phyloP scores from a whole-genome alignment of 2,888 invertebrate genomes.

The Platycnemis pennipes region DNA sequence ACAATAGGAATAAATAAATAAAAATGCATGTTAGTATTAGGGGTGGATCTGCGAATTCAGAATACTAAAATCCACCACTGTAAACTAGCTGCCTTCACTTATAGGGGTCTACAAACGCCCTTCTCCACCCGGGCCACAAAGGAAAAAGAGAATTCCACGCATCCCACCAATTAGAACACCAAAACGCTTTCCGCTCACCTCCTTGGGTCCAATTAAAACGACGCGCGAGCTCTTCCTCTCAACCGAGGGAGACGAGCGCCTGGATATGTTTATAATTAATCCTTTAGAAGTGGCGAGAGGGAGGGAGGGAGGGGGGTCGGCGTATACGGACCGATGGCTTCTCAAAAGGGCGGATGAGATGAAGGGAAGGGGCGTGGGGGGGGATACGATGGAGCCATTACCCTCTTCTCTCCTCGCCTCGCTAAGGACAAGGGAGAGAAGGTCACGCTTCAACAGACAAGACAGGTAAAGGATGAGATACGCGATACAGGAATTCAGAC shows the following conservation, averaged over 20 bases:
- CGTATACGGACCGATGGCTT: not conserved
- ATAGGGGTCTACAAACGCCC: not conserved
- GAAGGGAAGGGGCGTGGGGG: not conserved
- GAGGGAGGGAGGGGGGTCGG: not conserved
- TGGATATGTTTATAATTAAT: constrained; percentile 31
- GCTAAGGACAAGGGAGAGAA: not conserved
- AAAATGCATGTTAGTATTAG: no score
- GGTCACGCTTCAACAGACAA: not conserved
- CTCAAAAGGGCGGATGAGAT: not conserved
- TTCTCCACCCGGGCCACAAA: not conserved
- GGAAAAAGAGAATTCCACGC: not conserved
- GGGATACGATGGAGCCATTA: not conserved
- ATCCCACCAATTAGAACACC: constrained; percentile 46
- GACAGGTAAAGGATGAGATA: not conserved
- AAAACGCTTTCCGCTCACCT: constrained; percentile 52
- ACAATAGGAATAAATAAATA: no score
- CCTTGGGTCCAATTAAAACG: constrained; percentile 45
- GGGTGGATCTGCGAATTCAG: no score
- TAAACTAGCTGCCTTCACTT: no score
- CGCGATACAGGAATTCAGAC: not conserved
- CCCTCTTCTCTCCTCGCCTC: no score
- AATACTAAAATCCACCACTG: no score
- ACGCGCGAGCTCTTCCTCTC: not conserved
- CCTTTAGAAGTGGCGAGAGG: not conserved
- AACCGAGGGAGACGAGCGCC: not conserved